Conservation (phyloP, 64 coral and sea anemone genomes). For the Orbicella faveolata region DNA sequence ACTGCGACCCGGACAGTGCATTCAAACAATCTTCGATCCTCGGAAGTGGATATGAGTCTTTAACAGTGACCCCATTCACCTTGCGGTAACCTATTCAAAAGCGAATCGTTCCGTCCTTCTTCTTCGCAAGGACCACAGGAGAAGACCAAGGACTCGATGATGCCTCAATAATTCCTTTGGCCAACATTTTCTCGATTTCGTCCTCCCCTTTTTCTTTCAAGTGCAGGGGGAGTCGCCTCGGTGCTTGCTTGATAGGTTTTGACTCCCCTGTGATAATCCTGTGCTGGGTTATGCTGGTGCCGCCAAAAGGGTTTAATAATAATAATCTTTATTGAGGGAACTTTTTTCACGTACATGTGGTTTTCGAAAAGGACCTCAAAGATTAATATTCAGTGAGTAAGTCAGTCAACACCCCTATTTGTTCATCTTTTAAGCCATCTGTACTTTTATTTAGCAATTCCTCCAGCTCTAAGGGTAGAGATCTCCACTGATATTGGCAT, state of each 20-base stretch:
- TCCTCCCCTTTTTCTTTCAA: not conserved
- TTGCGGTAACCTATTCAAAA: not conserved
- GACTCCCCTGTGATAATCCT: too few relatives aligned
- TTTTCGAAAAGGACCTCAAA: not conserved
- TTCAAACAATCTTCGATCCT: too few relatives aligned
- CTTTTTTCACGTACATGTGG: too few relatives aligned
- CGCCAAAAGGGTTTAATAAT: not conserved
- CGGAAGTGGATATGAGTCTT: too few relatives aligned
- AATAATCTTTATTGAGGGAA: too few relatives aligned
- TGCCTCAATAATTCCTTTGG: not conserved
- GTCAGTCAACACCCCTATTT: not conserved
- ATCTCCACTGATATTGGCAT: not conserved
- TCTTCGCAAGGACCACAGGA: not conserved
- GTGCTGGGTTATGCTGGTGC: not conserved
- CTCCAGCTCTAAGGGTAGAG: not conserved
- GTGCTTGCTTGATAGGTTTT: too few relatives aligned
- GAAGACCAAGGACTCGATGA: not conserved
- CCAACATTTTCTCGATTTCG: constrained; percentile 5
- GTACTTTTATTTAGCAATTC: not conserved
- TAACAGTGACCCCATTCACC: not conserved
- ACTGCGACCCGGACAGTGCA: too few relatives aligned
- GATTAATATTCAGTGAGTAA: not conserved
- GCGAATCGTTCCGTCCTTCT: constrained; percentile 3
- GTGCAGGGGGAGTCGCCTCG: too few relatives aligned
- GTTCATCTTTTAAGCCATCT: not conserved